phyloP scores from a whole-genome alignment of 2,113 vertebrate species.

The Micronisus gabar region DNA sequence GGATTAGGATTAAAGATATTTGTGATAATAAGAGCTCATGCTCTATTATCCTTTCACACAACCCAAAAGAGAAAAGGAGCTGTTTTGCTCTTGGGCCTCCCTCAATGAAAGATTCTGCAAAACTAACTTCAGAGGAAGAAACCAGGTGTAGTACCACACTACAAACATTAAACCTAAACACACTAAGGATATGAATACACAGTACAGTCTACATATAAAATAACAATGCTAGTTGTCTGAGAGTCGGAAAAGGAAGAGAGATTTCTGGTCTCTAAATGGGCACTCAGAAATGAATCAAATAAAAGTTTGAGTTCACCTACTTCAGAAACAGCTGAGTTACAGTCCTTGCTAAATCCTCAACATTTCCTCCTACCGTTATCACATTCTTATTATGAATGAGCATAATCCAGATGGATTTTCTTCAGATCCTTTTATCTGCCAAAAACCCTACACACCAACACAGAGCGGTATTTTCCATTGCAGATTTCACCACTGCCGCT shows the following conservation, averaged over 20 bases:
- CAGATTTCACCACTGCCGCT: not conserved
- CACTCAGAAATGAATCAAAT: not conserved
- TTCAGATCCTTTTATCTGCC: not conserved
- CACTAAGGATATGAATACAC: not conserved
- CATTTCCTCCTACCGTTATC: not conserved
- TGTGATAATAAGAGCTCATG: not conserved
- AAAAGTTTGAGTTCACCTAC: not conserved
- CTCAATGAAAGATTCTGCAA: not conserved
- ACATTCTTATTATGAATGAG: not conserved
- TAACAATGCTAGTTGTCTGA: not conserved
- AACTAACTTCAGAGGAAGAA: not conserved
- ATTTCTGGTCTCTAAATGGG: not conserved
- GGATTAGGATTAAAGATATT: not conserved
- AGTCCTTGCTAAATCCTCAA: not conserved
- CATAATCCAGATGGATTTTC: constrained; percentile 11
- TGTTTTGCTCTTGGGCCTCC: not conserved
- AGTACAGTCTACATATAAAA: not conserved
- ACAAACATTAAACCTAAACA: not conserved
- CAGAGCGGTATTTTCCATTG: not conserved
- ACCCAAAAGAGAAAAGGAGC: not conserved
- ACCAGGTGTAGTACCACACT: not conserved
- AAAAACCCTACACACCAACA: not conserved
- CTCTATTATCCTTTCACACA: not conserved
- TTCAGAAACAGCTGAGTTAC: not conserved
- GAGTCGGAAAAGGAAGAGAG: not conserved